Percentiles rank a stretch among this genome's conserved stretches.
Conservation (phyloP, 2,888 invertebrate genomes). For the Tetramorium bicarinatum region DNA sequence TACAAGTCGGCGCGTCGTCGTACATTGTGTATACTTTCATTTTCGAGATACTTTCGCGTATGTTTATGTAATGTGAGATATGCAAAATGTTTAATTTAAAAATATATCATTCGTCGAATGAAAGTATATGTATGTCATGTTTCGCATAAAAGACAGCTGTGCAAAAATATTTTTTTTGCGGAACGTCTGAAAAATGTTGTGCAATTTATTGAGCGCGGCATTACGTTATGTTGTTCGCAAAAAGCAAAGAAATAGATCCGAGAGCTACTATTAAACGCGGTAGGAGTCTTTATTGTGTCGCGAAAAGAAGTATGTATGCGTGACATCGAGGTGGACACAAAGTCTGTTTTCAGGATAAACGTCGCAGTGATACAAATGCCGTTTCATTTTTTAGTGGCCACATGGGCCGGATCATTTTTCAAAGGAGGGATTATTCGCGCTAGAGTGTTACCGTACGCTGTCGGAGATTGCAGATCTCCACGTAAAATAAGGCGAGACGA, state of each 20-base stretch:
- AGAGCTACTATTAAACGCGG: slow-evolving; percentile 23
- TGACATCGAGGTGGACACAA: slow-evolving; percentile 16
- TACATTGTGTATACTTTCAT: not conserved
- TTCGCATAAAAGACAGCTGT: not conserved
- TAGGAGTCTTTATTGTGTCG: slow-evolving; percentile 35
- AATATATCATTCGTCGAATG: not conserved
- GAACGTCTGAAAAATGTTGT: slow-evolving; percentile 8
- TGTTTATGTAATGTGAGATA: not conserved
- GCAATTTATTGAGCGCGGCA: slow-evolving; percentile 24
- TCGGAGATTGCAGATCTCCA: slow-evolving; percentile 35
- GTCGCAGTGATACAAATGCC: slow-evolving; percentile 46
- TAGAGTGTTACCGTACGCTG: slow-evolving; percentile 9
- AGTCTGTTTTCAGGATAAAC: slow-evolving; percentile 42
- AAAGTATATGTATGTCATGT: not conserved
- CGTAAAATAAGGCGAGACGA: not conserved
- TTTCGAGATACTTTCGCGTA: not conserved
- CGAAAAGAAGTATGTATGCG: slow-evolving; percentile 18
- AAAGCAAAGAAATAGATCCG: not conserved
- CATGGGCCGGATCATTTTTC: slow-evolving; percentile 53
- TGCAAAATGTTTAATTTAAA: not conserved
- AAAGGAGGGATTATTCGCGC: slow-evolving; percentile 56
- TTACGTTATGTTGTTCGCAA: not conserved
- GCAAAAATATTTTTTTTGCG: not conserved
- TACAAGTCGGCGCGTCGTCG: not conserved
- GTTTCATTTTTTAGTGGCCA: slow-evolving; percentile 56